Evolutionary conservation across 2,888 invertebrate genomes (phyloP).

Genomic region (Matsumyia berberina): DNA sequence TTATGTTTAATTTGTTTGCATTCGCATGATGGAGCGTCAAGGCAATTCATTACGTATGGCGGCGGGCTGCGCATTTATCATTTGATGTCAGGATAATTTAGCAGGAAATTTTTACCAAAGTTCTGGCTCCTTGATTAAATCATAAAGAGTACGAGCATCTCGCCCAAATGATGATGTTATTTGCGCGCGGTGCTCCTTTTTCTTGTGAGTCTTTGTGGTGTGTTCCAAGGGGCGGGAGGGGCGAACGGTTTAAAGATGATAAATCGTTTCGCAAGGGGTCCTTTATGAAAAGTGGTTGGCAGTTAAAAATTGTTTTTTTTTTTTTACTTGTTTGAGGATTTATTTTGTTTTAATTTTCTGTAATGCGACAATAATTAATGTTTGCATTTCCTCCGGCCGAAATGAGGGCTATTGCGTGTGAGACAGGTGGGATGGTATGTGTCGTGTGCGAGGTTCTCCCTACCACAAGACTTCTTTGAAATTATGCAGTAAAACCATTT

Average conservation of each 20-base stretch:
- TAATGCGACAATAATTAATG: slow-evolving; percentile 52
- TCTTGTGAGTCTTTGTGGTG: background rate
- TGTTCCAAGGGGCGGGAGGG: background rate
- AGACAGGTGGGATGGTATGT: no score
- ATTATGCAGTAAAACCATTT: no score
- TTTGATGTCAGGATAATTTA: slow-evolving; percentile 62
- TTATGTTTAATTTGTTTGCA: slow-evolving; percentile 51
- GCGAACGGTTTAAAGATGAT: slow-evolving; percentile 56
- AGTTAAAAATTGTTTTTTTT: slow-evolving; percentile 11
- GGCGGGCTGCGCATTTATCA: slow-evolving; percentile 52
- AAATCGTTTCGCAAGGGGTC: slow-evolving; percentile 52
- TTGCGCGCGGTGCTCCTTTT: slow-evolving; percentile 5
- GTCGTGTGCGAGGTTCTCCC: no score
- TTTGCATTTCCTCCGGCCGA: background rate
- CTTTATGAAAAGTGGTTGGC: slow-evolving; percentile 36
- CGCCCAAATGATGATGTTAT: slow-evolving; percentile 11
- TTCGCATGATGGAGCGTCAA: slow-evolving; percentile 34
- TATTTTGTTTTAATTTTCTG: slow-evolving; percentile 32
- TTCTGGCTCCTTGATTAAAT: slow-evolving; percentile 43
- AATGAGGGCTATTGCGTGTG: background rate
- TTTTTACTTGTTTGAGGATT: slow-evolving; percentile 25
- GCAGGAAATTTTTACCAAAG: slow-evolving; percentile 32
- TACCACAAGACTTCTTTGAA: no score
- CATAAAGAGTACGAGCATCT: slow-evolving; percentile 14
- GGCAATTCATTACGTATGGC: slow-evolving; percentile 36